phyloP scores from a whole-genome alignment of 2,888 invertebrate genomes.

The Anorthoa munda region DNA sequence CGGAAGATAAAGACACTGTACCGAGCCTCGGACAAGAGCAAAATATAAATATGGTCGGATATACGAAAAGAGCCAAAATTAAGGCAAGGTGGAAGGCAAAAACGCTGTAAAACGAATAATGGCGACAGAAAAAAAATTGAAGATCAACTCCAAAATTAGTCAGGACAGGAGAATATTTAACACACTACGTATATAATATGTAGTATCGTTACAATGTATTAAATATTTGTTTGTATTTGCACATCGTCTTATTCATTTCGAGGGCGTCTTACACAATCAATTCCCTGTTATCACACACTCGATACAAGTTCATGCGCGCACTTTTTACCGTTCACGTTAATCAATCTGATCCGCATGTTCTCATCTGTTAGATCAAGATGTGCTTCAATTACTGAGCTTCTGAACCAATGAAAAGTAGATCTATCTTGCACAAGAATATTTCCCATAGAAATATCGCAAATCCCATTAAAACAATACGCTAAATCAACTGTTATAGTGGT shows the following conservation, averaged over 20 bases:
- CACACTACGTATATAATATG: too few species aligned
- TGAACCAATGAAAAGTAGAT: conserved; percentile 60
- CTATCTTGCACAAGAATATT: conserved; percentile 64
- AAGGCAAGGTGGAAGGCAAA: background rate
- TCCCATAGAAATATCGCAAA: conserved; percentile 66
- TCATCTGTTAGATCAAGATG: conserved; percentile 49
- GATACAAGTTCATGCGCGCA: conserved; percentile 23
- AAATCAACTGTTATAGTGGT: conserved; percentile 62
- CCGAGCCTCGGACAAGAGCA: background rate
- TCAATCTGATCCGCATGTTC: conserved; percentile 53
- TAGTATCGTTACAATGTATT: too few species aligned
- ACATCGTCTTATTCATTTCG: background rate
- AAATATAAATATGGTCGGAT: background rate
- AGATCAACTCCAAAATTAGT: too few species aligned
- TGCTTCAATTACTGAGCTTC: conserved; percentile 61
- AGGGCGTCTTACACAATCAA: conserved; percentile 28
- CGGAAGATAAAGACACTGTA: background rate
- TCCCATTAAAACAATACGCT: conserved; percentile 69
- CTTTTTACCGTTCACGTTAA: conserved; percentile 48
- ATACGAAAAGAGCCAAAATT: background rate
- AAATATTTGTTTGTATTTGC: too few species aligned
- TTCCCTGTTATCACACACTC: conserved; percentile 17
- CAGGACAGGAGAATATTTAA: background rate
- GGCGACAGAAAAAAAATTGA: too few species aligned
- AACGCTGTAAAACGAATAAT: too few species aligned